phyloP scores from a whole-genome alignment of 2,888 invertebrate genomes.

The Ichneumoninae sp. region DNA sequence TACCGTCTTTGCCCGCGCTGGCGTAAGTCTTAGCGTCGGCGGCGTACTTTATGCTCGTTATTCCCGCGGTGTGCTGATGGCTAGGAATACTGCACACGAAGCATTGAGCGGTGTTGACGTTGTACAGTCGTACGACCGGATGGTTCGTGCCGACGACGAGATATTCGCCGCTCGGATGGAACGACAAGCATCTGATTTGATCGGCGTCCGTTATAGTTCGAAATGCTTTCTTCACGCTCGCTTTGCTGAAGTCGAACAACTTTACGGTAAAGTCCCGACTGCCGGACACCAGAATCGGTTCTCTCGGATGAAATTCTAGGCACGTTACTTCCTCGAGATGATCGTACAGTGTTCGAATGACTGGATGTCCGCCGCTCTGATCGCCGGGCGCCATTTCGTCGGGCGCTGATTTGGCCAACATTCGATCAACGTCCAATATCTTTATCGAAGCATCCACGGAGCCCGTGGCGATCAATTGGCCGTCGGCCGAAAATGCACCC shows the following conservation, averaged over 20 bases:
- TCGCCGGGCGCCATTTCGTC: slow-evolving; percentile 93
- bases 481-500: slow-evolving; percentile 97
- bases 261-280: slow-evolving; percentile 97
- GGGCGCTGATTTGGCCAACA: slow-evolving; percentile 98
- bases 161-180: slow-evolving; percentile 98
- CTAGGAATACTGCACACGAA: slow-evolving; percentile 96
- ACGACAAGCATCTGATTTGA: slow-evolving; percentile 94
- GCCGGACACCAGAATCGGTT: slow-evolving; percentile 97
- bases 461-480: slow-evolving; percentile 98
- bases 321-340: slow-evolving; percentile 99
- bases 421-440: slow-evolving; percentile 99
- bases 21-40: slow-evolving; percentile 91
- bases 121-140: slow-evolving; percentile 95
- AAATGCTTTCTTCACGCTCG: slow-evolving; percentile 98
- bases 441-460: slow-evolving; percentile 99
- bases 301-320: slow-evolving; percentile 97
- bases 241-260: slow-evolving; percentile 98
- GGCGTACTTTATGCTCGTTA: slow-evolving; percentile 91
- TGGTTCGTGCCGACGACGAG: slow-evolving; percentile 97
- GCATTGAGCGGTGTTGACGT: slow-evolving; percentile 97
- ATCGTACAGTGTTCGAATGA: slow-evolving; percentile 98
- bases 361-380: slow-evolving; percentile 97
- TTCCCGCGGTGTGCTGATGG: slow-evolving; percentile 92
- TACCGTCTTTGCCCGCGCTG: slow-evolving; percentile 95
- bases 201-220: slow-evolving; percentile 98